phyloP scores from a whole-genome alignment of 2,797 vertebrate species.

The Monodelphis domestica region DNA sequence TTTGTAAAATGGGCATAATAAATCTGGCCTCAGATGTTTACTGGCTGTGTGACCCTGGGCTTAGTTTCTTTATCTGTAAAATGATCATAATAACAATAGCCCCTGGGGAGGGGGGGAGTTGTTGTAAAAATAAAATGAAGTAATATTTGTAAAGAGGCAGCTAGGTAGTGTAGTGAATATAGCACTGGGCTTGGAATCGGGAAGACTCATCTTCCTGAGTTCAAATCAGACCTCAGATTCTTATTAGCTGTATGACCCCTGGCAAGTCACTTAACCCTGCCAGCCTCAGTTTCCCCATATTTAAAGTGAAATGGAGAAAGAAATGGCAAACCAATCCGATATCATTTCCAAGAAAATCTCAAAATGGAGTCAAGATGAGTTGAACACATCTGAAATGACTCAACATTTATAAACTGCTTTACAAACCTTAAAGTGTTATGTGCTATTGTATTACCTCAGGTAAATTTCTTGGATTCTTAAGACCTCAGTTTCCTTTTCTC shows the following conservation, averaged over 20 bases:
- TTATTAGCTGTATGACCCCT: neutral
- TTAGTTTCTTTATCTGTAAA: too few species aligned
- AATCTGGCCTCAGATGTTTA: too few species aligned
- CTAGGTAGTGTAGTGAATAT: too few species aligned
- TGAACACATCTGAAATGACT: neutral
- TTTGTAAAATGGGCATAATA: neutral
- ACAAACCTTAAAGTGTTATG: too few species aligned
- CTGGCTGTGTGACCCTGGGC: too few species aligned
- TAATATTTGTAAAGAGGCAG: too few species aligned
- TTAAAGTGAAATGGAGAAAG: neutral
- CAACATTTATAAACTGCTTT: too few species aligned
- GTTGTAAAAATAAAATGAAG: too few species aligned
- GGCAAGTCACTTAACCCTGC: neutral
- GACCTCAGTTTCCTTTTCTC: neutral
- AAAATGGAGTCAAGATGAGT: neutral
- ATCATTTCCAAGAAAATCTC: neutral
- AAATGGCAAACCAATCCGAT: neutral
- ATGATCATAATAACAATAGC: too few species aligned
- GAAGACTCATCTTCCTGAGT: neutral
- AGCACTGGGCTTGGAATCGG: neutral
- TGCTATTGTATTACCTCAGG: neutral
- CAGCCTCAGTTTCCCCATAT: neutral
- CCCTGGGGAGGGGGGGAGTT: too few species aligned
- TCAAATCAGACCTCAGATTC: neutral
- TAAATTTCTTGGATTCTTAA: neutral